Conservation (phyloP, 2,888 invertebrate genomes). For the Protodeltote pygarga region DNA sequence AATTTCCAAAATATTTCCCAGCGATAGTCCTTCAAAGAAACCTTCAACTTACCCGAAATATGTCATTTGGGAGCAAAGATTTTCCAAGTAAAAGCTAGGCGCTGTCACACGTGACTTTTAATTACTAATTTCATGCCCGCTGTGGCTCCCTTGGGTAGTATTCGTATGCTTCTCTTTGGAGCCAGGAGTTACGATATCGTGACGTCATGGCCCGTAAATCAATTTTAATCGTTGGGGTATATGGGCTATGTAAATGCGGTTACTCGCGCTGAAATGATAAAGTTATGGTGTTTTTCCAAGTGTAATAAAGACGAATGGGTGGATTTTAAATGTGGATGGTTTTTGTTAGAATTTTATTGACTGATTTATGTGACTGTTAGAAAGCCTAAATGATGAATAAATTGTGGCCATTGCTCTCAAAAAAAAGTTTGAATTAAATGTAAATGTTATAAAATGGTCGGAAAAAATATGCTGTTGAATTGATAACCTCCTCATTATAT, state of each 20-base stretch:
- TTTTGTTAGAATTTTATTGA: constrained; percentile 8
- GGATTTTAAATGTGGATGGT: constrained; percentile 6
- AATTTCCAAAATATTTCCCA: constrained; percentile 34
- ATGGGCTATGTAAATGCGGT: constrained; percentile 61
- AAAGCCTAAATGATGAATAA: neutral
- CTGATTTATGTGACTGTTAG: neutral
- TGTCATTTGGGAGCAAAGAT: constrained; percentile 52
- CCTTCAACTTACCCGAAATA: constrained; percentile 35
- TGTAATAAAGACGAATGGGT: constrained; percentile 43
- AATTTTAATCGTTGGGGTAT: constrained; percentile 72
- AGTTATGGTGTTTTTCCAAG: constrained; percentile 42
- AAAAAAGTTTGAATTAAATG: neutral
- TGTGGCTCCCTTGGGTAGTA: constrained; percentile 70
- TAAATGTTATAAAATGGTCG: too few species aligned
- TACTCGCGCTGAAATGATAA: constrained; percentile 44
- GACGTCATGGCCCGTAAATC: constrained; percentile 78
- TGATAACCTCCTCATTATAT: too few species aligned
- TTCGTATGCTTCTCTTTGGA: constrained; percentile 58
- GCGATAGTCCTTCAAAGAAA: constrained; percentile 23
- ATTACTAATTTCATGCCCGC: constrained; percentile 83
- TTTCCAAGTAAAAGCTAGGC: constrained; percentile 56
- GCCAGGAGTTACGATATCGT: constrained; percentile 57
- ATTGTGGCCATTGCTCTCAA: neutral
- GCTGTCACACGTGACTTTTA: constrained; percentile 74
- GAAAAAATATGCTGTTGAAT: too few species aligned